Conservation (phyloP, 2,797 vertebrate genomes). For the Masticophis lateralis region DNA sequence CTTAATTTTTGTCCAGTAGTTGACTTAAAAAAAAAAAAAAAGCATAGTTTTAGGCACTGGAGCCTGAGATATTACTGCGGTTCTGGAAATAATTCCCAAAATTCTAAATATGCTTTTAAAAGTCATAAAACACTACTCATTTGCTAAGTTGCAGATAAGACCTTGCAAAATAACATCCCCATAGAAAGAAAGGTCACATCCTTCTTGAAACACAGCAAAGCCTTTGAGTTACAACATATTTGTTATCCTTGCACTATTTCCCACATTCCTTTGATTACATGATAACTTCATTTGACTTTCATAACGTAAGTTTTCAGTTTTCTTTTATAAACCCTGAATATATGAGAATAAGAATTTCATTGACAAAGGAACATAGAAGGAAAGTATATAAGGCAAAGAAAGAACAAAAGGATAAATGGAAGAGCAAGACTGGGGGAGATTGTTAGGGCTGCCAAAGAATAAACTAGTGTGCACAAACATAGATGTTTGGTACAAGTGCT, state of each 20-base stretch:
- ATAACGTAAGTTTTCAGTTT: constrained; percentile 59
- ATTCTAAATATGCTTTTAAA: fast-evolving
- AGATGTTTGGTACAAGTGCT: background rate
- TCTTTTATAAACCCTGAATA: constrained; percentile 35
- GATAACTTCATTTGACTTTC: constrained; percentile 67
- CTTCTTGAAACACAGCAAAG: constrained; percentile 14
- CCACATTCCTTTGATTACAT: constrained; percentile 57
- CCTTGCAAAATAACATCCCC: fast-evolving
- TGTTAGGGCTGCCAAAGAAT: background rate
- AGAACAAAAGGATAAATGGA: background rate
- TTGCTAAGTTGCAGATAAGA: background rate
- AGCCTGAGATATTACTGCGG: background rate
- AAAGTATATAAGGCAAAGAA: background rate
- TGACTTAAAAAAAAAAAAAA: background rate
- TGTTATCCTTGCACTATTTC: constrained; percentile 50
- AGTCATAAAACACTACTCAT: fast-evolving
- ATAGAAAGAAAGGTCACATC: constrained; percentile 21
- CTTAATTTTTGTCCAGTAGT: background rate
- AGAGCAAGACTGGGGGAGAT: background rate
- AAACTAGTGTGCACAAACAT: background rate
- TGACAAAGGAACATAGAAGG: constrained; percentile 31
- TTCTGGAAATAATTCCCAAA: fast-evolving
- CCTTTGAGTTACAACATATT: constrained; percentile 58
- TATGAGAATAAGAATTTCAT: constrained; percentile 42
- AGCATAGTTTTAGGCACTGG: background rate